Evolutionary conservation across 1,140 invertebrate genomes (phyloP), one percentile per base, ranked within the genome.

Genomic region (Hypothenemus hampei): DNA sequence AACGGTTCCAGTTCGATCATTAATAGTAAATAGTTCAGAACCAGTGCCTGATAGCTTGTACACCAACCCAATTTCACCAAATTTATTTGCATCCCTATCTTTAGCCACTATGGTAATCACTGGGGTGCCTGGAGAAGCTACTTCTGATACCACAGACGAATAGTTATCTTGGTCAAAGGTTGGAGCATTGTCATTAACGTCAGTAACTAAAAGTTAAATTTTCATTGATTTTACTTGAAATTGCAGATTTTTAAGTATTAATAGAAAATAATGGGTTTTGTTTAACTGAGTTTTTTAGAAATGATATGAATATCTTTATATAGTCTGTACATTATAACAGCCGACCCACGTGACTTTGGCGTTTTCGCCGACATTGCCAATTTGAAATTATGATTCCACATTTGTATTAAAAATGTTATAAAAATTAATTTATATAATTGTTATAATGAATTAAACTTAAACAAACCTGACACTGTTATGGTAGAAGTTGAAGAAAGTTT

Each of bases 101-200:
- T 78, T 83, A 10, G 92, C 92, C 19, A 81, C 81, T 29, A 93
- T 85, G 20, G 81, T 83, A 5, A 82, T 79, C 37, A 96, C 81
- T 48, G 80, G 73, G 35, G 82, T 83, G 1, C 85, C 87, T 1
- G 82, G 77, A 0, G 77, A 62, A 0, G 88, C 84, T 6, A 80
- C 81, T 74, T 96, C 92, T 0, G 80, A 80, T 15, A 93, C 79
- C 3, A 65, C 69, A 1, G 83, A 82, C 1, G 81, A 81, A 68
- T 90, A 92, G 8, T 81, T 80, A 35, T 85, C 81, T 63, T 83
- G 80, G 20, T 82, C 77, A 71, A 95, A 95, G 10, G 76, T 76
- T 3, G 92, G 91, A 4, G 85, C 80, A 72, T 94, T 93, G 74
- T 95, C 91, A 73, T 95, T 95, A n/a, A 87, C 84, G 73, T 96